Conservation (phyloP, 2,888 invertebrate genomes). For the Penaeus monodon region DNA sequence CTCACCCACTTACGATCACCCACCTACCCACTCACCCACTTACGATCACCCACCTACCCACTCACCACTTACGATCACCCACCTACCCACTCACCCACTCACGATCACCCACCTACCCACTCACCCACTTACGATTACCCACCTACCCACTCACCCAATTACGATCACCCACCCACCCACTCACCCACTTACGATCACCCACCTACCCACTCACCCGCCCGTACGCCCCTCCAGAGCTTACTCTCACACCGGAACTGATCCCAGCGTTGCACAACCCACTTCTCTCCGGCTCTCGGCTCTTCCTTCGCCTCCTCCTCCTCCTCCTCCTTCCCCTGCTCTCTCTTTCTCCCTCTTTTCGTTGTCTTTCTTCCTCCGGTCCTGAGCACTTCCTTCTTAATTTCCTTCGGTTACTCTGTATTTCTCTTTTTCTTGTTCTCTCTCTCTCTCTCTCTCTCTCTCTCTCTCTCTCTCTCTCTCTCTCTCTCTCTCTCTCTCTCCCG, state of each 20-base stretch:
- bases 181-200: no score
- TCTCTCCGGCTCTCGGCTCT: neutral
- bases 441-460: neutral
- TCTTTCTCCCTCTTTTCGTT: neutral
- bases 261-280: neutral
- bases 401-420: no score
- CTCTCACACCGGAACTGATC: no score
- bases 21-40: no score
- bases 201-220: neutral
- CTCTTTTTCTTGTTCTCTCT: neutral
- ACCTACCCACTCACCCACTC: no score
- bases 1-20: neutral
- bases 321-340: neutral
- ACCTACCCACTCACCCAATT: no score
- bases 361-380: neutral
- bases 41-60: no score
- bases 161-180: no score
- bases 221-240: no score
- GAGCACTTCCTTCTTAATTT: neutral
- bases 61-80: no score
- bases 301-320: neutral
- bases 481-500: neutral
- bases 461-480: neutral
- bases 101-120: no score
- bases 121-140: no score